These are phyloP conservation scores for Cisticola juncidis DNA, from an alignment of 2,113 vertebrate species.

Conservation along the genomic window DNA sequence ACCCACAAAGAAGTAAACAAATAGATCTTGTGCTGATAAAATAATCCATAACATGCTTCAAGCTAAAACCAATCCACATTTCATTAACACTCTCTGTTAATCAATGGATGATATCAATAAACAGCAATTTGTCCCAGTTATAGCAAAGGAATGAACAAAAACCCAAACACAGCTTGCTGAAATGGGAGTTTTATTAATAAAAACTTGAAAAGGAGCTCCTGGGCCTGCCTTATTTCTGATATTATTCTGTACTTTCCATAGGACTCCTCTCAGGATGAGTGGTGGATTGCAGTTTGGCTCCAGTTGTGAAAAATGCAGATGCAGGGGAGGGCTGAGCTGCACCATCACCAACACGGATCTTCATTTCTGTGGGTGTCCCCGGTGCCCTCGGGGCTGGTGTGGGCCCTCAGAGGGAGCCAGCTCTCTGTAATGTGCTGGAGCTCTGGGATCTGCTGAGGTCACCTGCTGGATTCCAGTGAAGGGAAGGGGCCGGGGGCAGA, in stretches of 20 bases:
- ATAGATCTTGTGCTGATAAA: neutral
- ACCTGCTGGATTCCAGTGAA: rapidly evolving
- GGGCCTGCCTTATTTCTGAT: neutral
- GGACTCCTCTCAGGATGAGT: neutral
- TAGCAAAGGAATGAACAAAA: neutral
- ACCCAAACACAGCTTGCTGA: neutral
- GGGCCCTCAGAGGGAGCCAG: neutral
- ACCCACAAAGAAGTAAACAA: neutral
- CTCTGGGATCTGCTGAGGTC: neutral
- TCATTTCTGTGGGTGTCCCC: neutral
- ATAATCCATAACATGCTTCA: neutral
- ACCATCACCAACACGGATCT: rapidly evolving
- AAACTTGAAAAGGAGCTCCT: neutral
- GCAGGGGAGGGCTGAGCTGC: neutral
- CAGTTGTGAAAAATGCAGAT: neutral
- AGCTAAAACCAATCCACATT: neutral
- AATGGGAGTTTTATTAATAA: neutral
- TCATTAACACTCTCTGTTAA: neutral
- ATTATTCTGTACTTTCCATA: neutral
- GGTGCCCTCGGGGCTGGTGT: neutral
- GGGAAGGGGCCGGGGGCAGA: rapidly evolving
- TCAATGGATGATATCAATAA: neutral
- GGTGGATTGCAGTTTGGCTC: neutral
- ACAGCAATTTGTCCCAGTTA: neutral
- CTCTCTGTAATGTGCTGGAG: no score